phyloP scores from a whole-genome alignment of 2,113 vertebrate genomes.

The Galbula dea region DNA sequence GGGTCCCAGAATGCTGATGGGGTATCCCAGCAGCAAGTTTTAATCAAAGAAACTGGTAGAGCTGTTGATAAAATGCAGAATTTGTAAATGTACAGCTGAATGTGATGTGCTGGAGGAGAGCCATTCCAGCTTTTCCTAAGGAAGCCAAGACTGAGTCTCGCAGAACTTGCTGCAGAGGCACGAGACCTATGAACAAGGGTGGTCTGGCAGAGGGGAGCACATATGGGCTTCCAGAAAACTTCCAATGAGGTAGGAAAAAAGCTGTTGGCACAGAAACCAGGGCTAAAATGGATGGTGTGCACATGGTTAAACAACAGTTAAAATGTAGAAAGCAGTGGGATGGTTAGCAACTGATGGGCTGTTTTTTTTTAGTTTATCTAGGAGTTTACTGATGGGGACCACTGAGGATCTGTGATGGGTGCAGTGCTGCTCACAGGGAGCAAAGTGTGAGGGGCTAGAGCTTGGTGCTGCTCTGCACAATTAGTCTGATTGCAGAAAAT shows the following conservation, averaged over 20 bases:
- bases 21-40: not conserved
- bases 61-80: not conserved
- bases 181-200: accelerated
- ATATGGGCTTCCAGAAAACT: accelerated
- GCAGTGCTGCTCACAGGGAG: not conserved
- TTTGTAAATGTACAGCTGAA: not conserved
- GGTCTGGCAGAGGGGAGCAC: accelerated
- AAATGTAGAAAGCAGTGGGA: not conserved
- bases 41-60: not conserved
- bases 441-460: not conserved
- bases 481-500: not conserved
- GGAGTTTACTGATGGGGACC: not conserved
- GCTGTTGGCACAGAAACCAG: not conserved
- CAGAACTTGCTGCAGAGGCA: not conserved
- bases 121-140: not conserved
- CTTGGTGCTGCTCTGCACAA: not conserved
- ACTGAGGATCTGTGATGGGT: not conserved
- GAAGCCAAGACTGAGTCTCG: not conserved
- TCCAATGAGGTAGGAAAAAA: not conserved
- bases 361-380: not conserved
- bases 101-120: not conserved
- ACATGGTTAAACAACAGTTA: not conserved
- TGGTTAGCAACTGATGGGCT: not conserved
- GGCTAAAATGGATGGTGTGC: not conserved
- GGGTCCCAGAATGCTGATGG: not conserved